phyloP scores from a whole-genome alignment of 1,140 invertebrate species.

The Scaptomyza graminum region DNA sequence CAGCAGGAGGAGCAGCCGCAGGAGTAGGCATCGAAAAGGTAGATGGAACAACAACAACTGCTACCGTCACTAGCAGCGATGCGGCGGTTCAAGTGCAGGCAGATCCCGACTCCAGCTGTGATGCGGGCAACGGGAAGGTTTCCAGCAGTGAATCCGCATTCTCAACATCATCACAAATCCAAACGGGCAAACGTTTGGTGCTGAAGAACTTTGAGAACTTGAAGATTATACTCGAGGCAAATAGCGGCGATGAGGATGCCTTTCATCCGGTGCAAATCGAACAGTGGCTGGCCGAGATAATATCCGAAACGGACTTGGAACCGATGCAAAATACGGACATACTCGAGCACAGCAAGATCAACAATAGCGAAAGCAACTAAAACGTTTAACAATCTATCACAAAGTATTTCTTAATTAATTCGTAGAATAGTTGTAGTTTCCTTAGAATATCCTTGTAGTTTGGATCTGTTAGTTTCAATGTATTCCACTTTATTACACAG shows the following conservation, averaged over 20 bases:
- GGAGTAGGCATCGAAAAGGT: background rate
- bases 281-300: constrained; percentile 85
- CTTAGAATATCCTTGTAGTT: constrained; percentile 14
- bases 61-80: constrained; percentile 17
- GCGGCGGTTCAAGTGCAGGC: constrained; percentile 21
- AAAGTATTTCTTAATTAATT: constrained; percentile 52
- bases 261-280: constrained; percentile 85
- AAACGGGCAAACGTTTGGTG: constrained; percentile 66
- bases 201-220: constrained; percentile 82
- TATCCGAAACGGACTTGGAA: constrained; percentile 85
- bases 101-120: constrained; percentile 58
- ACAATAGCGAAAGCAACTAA: constrained; percentile 66
- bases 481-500: constrained; percentile 12
- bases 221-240: constrained; percentile 71
- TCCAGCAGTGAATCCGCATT: constrained; percentile 29
- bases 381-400: constrained; percentile 31
- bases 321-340: constrained; percentile 85
- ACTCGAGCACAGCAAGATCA: constrained; percentile 83
- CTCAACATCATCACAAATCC: constrained; percentile 57
- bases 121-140: constrained; percentile 34
- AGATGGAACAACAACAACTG: constrained; percentile 15
- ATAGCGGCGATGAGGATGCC: constrained; percentile 68
- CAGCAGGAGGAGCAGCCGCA: background rate
- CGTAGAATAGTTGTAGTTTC: constrained; percentile 8
- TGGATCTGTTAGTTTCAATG: background rate